phyloP scores from a whole-genome alignment of 2,113 vertebrate species.

The Cyphomyrus discorhynchus region DNA sequence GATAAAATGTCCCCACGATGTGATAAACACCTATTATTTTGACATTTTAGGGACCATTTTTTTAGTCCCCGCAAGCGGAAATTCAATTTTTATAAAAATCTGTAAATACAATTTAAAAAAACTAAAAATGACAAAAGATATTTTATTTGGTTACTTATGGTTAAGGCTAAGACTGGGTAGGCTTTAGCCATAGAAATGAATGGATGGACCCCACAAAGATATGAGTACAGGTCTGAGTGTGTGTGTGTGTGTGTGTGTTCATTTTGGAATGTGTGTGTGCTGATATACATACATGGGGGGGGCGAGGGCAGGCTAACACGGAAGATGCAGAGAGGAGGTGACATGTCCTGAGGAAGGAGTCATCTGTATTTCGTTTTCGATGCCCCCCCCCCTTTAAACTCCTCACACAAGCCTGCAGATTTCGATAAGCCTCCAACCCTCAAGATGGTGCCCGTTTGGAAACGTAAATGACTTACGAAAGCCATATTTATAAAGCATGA shows the following conservation, averaged over 20 bases:
- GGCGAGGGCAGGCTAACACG: not conserved
- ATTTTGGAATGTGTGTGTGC: not conserved
- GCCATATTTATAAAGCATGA: not conserved
- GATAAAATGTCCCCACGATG: not conserved
- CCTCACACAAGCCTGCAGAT: not conserved
- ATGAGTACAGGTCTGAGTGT: not conserved
- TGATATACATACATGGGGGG: not conserved
- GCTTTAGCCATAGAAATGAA: not conserved
- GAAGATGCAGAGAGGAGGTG: not conserved
- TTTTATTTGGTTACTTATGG: not conserved
- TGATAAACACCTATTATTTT: not conserved
- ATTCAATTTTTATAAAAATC: not conserved
- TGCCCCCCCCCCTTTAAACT: not conserved
- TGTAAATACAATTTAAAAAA: not conserved
- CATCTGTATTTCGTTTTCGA: not conserved
- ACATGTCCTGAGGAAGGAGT: not conserved
- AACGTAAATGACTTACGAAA: not conserved
- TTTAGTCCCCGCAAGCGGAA: not conserved
- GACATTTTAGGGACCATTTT: not conserved
- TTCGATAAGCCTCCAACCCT: not conserved
- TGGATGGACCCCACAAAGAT: not conserved
- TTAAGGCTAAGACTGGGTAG: not conserved
- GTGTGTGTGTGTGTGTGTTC: not conserved
- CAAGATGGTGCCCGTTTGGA: not conserved
- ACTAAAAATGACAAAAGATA: not conserved